Evolutionary conservation across 2,113 vertebrate genomes (phyloP), one percentile per base, ranked within the genome.

Genomic region (Cricetomys ansorgei): DNA sequence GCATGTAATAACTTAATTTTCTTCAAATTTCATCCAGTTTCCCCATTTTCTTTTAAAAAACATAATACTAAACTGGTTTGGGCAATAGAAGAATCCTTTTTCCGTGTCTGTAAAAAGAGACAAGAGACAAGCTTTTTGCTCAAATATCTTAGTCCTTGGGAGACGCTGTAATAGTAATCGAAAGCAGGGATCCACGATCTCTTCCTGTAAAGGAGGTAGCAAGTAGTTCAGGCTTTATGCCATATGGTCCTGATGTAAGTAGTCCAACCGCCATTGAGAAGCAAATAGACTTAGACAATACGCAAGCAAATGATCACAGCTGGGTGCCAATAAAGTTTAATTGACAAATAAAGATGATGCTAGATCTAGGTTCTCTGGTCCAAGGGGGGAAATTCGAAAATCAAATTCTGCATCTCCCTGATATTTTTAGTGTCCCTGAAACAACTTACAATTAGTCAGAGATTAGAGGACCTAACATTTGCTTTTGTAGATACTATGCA

Each of bases 281-380:
- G 45, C 53, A 81, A 70, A 94, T 13, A 65, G 40, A 13, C 45
- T 83, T 3, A 50, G 84, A 16, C 3, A 85, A 76, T 72, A 48
- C 3, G 4, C 21, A 92, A 72, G 31, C 62, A 89, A 70, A 72
- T 69, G 48, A 83, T 16, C 9, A 7, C 77, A 29, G 27, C 73
- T 87, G 16, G n/a, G 13, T 86, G 80, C 57, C 64, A 92, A 59
- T 89, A 64, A 93, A 93, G 45, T 19, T 89, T 97, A 81, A 94
- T 91, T 96, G 81, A 92, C 25, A 91, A 92, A 85, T 70, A n/a
- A 40, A 86, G 43, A 48, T 45, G 19, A 6, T 7, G 12, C 15
- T 88, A 27, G 45, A 88, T 81, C 88, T 92, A 29, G 7, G 48
- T 72, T 23, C 29, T 72, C 29, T 31, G 9, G 6, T 76, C 53